phyloP scores from a whole-genome alignment of 2,888 invertebrate species.

The Drosophila paranaensis region DNA sequence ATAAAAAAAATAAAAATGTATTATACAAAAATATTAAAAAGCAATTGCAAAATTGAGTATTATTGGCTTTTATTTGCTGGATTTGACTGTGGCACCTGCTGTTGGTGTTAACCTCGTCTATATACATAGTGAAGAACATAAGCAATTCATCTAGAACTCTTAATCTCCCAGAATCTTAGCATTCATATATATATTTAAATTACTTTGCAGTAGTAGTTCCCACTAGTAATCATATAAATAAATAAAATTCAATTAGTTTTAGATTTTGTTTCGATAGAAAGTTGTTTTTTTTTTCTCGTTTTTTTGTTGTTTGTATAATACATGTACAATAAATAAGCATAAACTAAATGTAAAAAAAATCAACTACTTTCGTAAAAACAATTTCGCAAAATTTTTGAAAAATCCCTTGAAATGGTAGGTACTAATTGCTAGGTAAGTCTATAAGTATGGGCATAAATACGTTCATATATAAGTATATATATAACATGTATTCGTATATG shows the following conservation, averaged over 20 bases:
- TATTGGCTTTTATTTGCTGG: neutral
- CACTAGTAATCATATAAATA: neutral
- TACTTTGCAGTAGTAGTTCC: neutral
- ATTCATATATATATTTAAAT: neutral
- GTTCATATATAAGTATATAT: constrained; percentile 34
- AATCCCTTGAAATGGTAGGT: constrained; percentile 74
- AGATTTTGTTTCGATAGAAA: constrained; percentile 61
- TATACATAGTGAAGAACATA: neutral
- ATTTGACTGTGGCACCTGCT: neutral
- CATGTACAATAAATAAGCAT: constrained; percentile 77
- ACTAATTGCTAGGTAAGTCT: constrained; percentile 64
- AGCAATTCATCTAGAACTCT: neutral
- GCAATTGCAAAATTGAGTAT: neutral
- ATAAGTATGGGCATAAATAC: constrained; percentile 48
- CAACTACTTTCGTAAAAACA: constrained; percentile 65
- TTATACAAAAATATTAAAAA: constrained; percentile 5
- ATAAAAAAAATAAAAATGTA: neutral
- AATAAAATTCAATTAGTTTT: constrained; percentile 12
- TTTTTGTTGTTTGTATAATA: constrained; percentile 68
- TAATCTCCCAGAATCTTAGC: neutral
- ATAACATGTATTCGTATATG: constrained; percentile 30
- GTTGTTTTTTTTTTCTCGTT: constrained; percentile 4
- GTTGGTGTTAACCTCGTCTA: no score
- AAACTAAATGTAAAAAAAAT: constrained; percentile 71
- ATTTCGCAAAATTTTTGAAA: constrained; percentile 77